Percentiles rank a stretch among this genome's conserved stretches.
Conservation (phyloP, 2,113 vertebrate species). For the Dolichallabes microphthalmus region DNA sequence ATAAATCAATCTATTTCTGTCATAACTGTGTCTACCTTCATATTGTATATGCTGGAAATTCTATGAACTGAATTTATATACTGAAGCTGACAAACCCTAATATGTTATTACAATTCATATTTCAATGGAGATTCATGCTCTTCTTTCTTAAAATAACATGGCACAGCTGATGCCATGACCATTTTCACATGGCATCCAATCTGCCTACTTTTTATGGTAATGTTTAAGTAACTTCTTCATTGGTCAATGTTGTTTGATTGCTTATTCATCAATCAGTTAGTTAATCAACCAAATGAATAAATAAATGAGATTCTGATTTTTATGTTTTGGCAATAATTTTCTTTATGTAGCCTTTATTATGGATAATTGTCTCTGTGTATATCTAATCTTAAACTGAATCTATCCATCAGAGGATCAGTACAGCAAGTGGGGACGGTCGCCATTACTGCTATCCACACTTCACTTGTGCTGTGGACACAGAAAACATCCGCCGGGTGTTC, state of each 20-base stretch:
- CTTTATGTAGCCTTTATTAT: neutral
- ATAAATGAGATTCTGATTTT: neutral
- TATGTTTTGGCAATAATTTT: neutral
- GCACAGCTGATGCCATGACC: neutral
- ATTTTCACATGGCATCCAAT: neutral
- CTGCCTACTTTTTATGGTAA: neutral
- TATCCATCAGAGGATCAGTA: constrained; percentile 93
- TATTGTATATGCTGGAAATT: neutral
- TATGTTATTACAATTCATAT: neutral
- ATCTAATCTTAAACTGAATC: constrained; percentile 7
- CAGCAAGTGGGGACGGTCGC: constrained; percentile 93
- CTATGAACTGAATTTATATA: neutral
- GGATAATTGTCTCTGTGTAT: neutral
- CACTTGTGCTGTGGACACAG: constrained; percentile 97
- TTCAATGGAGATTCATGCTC: neutral
- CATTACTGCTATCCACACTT: constrained; percentile 99
- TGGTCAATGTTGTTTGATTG: neutral
- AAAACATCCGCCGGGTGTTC: constrained; percentile 99
- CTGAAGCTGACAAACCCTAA: neutral
- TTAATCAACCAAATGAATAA: neutral
- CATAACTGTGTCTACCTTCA: neutral
- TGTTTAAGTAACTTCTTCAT: neutral
- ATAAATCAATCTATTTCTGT: neutral
- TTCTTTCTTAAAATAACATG: neutral
- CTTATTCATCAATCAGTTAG: neutral